Percentiles rank a stretch among this genome's conserved stretches.
Evolutionary conservation across 2,113 vertebrate genomes (phyloP).

Genomic region (Caloenas nicobarica): DNA sequence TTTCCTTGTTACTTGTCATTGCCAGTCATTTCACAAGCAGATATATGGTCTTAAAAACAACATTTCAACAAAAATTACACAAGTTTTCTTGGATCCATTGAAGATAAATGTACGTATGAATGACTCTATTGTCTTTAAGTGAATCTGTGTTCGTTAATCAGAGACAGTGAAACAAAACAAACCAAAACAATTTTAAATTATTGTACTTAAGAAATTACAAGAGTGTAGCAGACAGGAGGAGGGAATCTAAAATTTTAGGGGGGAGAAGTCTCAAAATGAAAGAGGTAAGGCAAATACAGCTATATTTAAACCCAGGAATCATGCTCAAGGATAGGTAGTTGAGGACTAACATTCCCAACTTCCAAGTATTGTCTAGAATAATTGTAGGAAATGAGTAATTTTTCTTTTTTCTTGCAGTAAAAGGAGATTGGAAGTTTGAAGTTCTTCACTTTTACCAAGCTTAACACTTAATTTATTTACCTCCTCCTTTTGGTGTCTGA

Average conservation of each 20-base stretch:
- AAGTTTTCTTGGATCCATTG: neutral
- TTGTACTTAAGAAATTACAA: neutral
- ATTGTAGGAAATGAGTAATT: neutral
- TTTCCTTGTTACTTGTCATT: neutral
- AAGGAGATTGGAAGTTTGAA: neutral
- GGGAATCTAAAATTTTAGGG: neutral
- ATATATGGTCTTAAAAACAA: neutral
- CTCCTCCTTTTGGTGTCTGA: neutral
- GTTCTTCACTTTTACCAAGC: neutral
- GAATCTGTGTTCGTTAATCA: neutral
- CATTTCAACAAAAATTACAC: neutral
- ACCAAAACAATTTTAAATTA: too few species aligned
- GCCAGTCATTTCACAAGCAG: neutral
- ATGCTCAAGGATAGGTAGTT: neutral
- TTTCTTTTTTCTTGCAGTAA: neutral
- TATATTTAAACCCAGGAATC: neutral
- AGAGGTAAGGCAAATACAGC: neutral
- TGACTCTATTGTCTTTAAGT: neutral
- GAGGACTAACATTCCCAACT: neutral
- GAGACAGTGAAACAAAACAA: neutral
- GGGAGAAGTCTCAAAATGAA: neutral
- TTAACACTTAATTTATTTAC: neutral
- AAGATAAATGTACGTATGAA: neutral
- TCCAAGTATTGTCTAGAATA: neutral
- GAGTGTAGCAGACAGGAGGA: neutral